Evolutionary conservation across 2,113 vertebrate genomes (phyloP).

Genomic region (Alexandromys fortis): DNA sequence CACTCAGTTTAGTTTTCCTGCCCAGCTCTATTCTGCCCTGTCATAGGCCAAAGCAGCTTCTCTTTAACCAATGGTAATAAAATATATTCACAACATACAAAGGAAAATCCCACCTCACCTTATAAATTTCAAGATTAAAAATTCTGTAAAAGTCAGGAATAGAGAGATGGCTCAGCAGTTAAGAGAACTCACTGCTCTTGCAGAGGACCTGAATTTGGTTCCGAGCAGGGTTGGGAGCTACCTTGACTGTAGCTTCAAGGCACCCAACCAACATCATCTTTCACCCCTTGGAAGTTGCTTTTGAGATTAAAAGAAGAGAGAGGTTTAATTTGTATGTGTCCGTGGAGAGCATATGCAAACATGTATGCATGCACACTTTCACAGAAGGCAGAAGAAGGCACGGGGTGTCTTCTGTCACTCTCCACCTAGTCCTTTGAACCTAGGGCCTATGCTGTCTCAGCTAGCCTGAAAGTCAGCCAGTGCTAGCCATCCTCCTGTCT

Average conservation of each 20-base stretch:
- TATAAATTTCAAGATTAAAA: slow-evolving; percentile 6
- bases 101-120: no score
- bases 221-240: not conserved
- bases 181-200: not conserved
- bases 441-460: not conserved
- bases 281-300: not conserved
- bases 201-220: not conserved
- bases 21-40: no score
- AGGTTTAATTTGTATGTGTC: not conserved
- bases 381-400: not conserved
- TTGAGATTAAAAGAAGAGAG: not conserved
- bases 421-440: not conserved
- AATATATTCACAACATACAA: no score
- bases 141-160: not conserved
- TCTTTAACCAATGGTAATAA: no score
- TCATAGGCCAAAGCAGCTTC: no score
- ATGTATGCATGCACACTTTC: not conserved
- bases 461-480: not conserved
- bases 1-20: no score
- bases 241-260: not conserved
- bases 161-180: not conserved
- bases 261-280: not conserved
- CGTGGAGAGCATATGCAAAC: not conserved
- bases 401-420: not conserved
- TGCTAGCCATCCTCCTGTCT: not conserved